Conservation (phyloP, 1,140 invertebrate species). For the Brachionus paranguensis region DNA sequence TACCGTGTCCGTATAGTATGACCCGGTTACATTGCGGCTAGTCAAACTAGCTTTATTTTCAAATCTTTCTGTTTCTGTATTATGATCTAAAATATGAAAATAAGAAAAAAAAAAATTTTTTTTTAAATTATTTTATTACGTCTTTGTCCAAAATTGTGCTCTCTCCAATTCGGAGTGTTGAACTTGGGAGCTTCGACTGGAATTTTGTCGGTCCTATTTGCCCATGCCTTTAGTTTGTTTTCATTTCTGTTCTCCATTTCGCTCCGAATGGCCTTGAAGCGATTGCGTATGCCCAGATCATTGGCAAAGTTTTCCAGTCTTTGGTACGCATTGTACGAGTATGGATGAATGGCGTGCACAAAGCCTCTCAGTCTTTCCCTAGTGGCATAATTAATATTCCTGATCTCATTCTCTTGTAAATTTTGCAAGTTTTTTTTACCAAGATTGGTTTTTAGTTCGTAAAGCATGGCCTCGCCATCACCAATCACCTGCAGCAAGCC, state of each 20-base stretch:
- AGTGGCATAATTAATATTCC: constrained; percentile 3
- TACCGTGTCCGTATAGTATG: constrained; percentile 10
- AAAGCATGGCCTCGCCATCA: background rate
- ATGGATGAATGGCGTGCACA: background rate
- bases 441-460: constrained; percentile 8
- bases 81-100: background rate
- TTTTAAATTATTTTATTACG: background rate
- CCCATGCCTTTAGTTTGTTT: background rate
- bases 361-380: constrained; percentile 4
- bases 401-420: constrained; percentile 11
- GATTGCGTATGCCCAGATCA: background rate
- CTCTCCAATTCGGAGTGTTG: constrained; percentile 28
- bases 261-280: background rate
- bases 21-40: background rate
- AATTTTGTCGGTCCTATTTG: background rate
- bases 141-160: constrained; percentile 7
- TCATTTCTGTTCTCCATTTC: constrained; percentile 1
- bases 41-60: constrained; percentile 21
- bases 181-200: background rate
- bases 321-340: background rate
- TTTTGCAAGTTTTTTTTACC: background rate
- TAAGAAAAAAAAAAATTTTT: background rate
- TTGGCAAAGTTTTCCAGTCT: constrained; percentile 15
- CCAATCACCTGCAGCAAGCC: background rate
- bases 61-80: background rate